Evolutionary conservation across 2,888 invertebrate species (phyloP).

Genomic region (Eristalinus aeneus): DNA sequence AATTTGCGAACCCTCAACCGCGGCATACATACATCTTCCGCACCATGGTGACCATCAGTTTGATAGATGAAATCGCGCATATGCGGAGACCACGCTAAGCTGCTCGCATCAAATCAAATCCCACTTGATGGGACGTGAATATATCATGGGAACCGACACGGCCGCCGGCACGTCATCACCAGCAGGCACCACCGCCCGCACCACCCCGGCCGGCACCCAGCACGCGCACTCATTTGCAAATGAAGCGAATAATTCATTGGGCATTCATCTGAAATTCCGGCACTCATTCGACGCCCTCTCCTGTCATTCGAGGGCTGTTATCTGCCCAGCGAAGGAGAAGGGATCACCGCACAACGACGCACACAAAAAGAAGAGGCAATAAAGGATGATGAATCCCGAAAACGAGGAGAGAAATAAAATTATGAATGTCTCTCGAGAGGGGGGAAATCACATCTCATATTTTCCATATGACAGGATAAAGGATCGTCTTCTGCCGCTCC

Average conservation of each 20-base stretch:
- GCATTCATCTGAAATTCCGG: constrained; percentile 29
- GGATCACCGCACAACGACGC: not conserved
- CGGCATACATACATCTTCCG: not conserved
- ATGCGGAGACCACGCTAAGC: constrained; percentile 5
- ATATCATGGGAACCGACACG: not conserved
- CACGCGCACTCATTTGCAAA: constrained; percentile 47
- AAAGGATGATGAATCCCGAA: constrained; percentile 37
- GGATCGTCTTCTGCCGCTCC: constrained; percentile 26
- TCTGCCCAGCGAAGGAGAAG: constrained; percentile 3
- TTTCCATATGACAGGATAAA: constrained; percentile 69
- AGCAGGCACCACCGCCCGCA: not conserved
- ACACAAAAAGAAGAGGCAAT: constrained; percentile 31
- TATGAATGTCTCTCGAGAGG: constrained; percentile 43
- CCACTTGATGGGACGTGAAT: not conserved
- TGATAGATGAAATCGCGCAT: not conserved
- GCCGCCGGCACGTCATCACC: not conserved
- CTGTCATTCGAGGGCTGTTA: constrained; percentile 26
- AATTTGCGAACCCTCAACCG: not conserved
- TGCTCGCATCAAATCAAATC: constrained; percentile 21
- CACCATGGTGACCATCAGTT: not conserved
- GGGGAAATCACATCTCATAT: constrained; percentile 66
- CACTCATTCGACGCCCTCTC: not conserved
- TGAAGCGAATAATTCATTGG: constrained; percentile 44
- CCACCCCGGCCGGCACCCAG: no score
- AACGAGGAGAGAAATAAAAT: constrained; percentile 49